These are phyloP conservation scores for Frieseomelitta varia DNA, from an alignment of 1,140 invertebrate genomes.

Conservation along the genomic window DNA sequence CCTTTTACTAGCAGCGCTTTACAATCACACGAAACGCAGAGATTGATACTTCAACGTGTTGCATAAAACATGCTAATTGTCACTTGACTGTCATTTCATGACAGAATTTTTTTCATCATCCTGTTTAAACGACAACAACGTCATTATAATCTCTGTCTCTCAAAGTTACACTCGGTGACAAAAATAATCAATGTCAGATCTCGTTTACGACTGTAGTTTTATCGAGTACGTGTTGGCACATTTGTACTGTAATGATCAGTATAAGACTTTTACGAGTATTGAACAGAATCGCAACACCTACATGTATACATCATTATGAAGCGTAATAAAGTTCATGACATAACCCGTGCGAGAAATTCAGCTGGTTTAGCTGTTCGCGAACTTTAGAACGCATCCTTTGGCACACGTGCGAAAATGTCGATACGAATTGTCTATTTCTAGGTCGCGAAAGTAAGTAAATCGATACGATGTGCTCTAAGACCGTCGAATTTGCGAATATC, in stretches of 20 bases:
- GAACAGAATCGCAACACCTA: neutral
- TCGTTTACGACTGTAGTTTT: neutral
- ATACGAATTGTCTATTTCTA: constrained; percentile 47
- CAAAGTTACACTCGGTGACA: neutral
- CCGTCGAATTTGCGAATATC: neutral
- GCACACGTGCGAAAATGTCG: constrained; percentile 49
- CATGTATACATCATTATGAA: neutral
- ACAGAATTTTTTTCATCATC: neutral
- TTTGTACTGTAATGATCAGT: neutral
- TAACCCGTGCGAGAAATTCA: neutral
- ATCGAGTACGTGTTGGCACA: neutral
- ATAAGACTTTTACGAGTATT: neutral
- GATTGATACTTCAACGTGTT: constrained; percentile 25
- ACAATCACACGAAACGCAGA: neutral
- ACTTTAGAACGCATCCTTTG: neutral
- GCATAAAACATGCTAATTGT: neutral
- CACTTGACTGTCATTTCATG: neutral
- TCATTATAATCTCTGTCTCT: neutral
- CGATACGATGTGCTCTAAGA: constrained; percentile 11
- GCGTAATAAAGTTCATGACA: constrained; percentile 21
- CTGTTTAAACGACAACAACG: neutral
- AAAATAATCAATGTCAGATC: neutral
- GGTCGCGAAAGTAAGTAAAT: constrained; percentile 46
- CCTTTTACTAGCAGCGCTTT: neutral
- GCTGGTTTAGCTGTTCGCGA: neutral